Evolutionary conservation across 2,797 vertebrate genomes (phyloP).

Genomic region (Falco biarmicus): DNA sequence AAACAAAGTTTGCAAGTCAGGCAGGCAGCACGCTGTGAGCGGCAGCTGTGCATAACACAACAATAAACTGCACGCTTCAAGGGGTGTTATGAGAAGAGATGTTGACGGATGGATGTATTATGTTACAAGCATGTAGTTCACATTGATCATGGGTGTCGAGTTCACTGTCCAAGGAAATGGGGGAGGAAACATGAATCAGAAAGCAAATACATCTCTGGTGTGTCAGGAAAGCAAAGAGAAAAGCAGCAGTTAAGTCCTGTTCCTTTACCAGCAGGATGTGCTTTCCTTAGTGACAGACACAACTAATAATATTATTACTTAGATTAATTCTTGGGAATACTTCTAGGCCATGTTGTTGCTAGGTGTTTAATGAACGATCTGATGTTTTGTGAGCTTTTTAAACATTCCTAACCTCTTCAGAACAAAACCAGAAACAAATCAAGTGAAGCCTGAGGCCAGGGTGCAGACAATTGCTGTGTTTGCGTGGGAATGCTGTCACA

Average conservation of each 20-base stretch:
- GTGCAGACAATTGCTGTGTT: not conserved
- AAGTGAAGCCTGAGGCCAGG: not conserved
- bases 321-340: not conserved
- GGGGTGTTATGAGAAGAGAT: not conserved
- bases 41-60: rapidly evolving
- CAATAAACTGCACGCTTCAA: not conserved
- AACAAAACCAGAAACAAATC: not conserved
- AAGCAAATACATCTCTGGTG: not conserved
- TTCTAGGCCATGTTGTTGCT: not conserved
- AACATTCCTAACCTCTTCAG: not conserved
- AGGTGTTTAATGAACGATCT: not conserved
- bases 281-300: not conserved
- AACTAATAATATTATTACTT: not conserved
- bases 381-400: not conserved
- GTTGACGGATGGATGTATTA: slow-evolving; percentile 17
- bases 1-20: slow-evolving; percentile 38
- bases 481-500: not conserved
- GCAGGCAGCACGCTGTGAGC: rapidly evolving
- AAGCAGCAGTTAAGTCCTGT: not conserved
- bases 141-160: not conserved
- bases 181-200: not conserved
- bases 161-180: not conserved
- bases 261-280: not conserved
- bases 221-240: not conserved
- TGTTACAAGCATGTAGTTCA: not conserved